Percentiles rank a stretch among this genome's conserved stretches.
Evolutionary conservation across 1,140 invertebrate genomes (phyloP).

Genomic region (Agraylea sexmaculata): DNA sequence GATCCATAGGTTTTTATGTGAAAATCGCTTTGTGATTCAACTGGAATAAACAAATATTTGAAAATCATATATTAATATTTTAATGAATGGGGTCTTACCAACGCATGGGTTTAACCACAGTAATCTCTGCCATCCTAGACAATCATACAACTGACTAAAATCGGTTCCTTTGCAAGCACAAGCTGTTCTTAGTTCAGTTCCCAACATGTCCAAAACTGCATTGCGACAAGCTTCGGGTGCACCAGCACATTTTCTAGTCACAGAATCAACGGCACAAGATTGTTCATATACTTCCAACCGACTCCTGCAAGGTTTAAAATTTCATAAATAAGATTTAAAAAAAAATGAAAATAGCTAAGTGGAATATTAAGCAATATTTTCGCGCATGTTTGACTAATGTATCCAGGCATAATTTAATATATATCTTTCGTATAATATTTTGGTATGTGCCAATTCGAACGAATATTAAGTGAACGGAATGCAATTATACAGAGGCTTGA

Average conservation of each 20-base stretch:
- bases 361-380: no score
- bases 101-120: conserved; percentile 87
- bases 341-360: no score
- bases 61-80: conserved; percentile 1
- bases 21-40: conserved; percentile 80
- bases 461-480: no score
- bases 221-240: conserved; percentile 63
- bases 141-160: conserved; percentile 69
- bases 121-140: conserved; percentile 79
- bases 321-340: no score
- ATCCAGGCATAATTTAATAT: no score
- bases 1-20: conserved; percentile 53
- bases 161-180: conserved; percentile 78
- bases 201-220: conserved; percentile 73
- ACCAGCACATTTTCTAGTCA: conserved; percentile 81
- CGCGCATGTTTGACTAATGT: no score
- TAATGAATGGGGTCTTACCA: conserved; percentile 47
- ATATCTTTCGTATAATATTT: no score
- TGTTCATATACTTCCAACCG: conserved; percentile 79
- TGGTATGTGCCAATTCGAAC: no score
- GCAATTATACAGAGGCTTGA: no score
- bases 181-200: conserved; percentile 68
- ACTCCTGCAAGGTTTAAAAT: conserved; percentile 51
- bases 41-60: conserved; percentile 39
- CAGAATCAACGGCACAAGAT: conserved; percentile 77